Evolutionary conservation across 2,113 vertebrate species (phyloP).

Genomic region (Chiloscyllium plagiosum): DNA sequence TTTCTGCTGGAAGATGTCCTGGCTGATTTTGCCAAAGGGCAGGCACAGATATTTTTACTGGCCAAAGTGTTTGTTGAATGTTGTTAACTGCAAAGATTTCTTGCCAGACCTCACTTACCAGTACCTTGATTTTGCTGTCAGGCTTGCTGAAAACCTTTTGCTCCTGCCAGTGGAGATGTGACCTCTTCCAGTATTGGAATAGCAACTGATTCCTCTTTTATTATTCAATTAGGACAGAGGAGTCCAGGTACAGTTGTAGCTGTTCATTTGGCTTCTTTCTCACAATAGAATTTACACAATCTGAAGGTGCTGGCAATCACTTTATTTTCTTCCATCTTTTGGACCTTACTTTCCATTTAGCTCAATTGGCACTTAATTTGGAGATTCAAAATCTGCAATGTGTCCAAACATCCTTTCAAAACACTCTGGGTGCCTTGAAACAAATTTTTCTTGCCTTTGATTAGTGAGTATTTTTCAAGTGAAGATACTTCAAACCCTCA

Average conservation of each 20-base stretch:
- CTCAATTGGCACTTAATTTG: background rate
- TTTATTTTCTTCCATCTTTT: background rate
- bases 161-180: background rate
- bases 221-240: background rate
- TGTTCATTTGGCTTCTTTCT: background rate
- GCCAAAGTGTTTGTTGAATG: background rate
- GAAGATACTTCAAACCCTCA: background rate
- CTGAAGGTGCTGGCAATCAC: background rate
- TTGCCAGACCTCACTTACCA: background rate
- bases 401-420: background rate
- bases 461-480: background rate
- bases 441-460: background rate
- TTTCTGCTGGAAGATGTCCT: background rate
- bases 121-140: background rate
- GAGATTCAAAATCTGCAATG: too few relatives aligned
- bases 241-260: too few relatives aligned
- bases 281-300: background rate
- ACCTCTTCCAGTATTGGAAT: background rate
- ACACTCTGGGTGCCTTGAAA: background rate
- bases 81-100: background rate
- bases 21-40: background rate
- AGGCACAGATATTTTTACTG: background rate
- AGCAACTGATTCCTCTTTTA: background rate
- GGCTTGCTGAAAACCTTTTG: background rate
- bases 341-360: background rate